Percentiles rank a stretch among this genome's conserved stretches.
Evolutionary conservation across 2,888 invertebrate species (phyloP).

Genomic region (Hirudinaria manillensis): DNA sequence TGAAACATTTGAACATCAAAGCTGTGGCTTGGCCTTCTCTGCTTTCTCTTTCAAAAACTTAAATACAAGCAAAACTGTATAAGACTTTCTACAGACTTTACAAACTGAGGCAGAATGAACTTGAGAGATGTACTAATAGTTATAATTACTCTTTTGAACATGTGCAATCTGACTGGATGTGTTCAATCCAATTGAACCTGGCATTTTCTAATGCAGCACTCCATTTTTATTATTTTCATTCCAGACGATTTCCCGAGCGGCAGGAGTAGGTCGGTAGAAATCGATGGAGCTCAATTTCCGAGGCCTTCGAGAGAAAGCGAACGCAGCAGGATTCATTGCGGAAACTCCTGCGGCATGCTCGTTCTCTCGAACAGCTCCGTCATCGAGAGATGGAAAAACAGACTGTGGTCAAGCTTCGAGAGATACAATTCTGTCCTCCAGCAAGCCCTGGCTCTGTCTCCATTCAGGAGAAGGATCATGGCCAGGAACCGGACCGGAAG

Average conservation of each 20-base stretch:
- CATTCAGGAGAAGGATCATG: background rate
- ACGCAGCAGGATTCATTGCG: too few relatives aligned
- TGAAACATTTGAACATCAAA: background rate
- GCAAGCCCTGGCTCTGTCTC: slow-evolving; percentile 4
- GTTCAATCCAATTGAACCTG: too few relatives aligned
- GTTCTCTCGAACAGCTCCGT: background rate
- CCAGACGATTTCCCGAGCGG: background rate
- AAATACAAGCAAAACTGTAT: background rate
- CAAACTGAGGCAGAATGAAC: too few relatives aligned
- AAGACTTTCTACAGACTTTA: too few relatives aligned
- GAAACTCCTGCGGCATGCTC: background rate
- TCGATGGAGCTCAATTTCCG: background rate
- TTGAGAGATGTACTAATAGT: background rate
- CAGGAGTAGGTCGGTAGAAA: background rate
- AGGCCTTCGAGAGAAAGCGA: background rate
- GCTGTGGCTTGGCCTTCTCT: background rate
- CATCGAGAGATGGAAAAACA: background rate
- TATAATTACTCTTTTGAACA: too few relatives aligned
- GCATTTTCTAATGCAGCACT: too few relatives aligned
- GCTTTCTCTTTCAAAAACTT: background rate
- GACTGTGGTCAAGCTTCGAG: slow-evolving; percentile 8
- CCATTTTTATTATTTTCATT: background rate
- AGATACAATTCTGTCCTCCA: background rate
- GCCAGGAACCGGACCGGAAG: background rate
- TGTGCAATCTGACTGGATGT: too few relatives aligned